These are phyloP conservation scores for Stichopus chloronotus DNA, from an alignment of 35 echinoderm and acorn worm species.

Conservation along the genomic window DNA sequence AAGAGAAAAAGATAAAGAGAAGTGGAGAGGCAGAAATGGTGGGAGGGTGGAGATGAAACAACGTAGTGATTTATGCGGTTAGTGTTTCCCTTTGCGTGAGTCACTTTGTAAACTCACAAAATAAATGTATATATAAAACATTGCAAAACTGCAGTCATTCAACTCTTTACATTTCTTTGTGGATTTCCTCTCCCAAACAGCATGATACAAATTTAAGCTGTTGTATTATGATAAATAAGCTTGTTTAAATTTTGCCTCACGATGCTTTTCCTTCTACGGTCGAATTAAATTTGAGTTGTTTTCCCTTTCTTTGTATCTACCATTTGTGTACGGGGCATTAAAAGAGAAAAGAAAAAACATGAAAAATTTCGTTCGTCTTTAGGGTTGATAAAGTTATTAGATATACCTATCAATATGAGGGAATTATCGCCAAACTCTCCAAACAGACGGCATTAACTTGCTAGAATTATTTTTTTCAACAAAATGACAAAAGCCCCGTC, in stretches of 20 bases:
- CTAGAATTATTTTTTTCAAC: slow-evolving; percentile 13
- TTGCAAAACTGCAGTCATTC: neutral
- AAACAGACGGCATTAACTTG: slow-evolving; percentile 29
- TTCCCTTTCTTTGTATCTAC: no score
- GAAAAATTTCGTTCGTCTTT: no score
- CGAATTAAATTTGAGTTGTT: neutral
- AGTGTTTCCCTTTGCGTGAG: neutral
- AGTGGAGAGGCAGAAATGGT: no score
- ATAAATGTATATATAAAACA: neutral
- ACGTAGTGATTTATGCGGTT: neutral
- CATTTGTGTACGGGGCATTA: no score
- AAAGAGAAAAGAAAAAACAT: no score
- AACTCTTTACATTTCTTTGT: neutral
- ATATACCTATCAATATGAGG: slow-evolving; percentile 42
- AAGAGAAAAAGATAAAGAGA: no score
- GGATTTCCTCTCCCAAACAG: no score
- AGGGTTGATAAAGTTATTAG: neutral
- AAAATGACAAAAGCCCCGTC: slow-evolving; percentile 34
- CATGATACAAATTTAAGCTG: no score
- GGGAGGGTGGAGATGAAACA: no score
- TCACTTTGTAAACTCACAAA: neutral
- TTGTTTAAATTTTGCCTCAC: neutral
- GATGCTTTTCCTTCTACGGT: neutral
- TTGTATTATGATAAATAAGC: neutral
- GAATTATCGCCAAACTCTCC: slow-evolving; percentile 12